phyloP scores from a whole-genome alignment of 2,797 vertebrate genomes.

The Pangasius mekongensis region DNA sequence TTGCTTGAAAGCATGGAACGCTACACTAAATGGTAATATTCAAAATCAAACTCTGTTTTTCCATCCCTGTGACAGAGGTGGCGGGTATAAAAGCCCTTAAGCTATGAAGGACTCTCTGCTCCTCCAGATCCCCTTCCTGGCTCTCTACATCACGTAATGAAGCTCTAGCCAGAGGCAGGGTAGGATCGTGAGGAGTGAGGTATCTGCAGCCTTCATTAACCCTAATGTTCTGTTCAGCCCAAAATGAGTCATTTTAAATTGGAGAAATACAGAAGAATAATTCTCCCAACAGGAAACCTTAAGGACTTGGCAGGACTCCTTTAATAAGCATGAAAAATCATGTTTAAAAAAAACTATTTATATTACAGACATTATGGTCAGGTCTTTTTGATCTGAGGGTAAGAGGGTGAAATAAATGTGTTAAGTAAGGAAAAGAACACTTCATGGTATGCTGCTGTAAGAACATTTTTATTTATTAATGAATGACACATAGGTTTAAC shows the following conservation, averaged over 20 bases:
- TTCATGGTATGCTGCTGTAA: background rate
- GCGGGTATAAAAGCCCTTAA: slow-evolving; percentile 35
- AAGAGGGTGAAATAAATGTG: background rate
- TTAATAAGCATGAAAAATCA: slow-evolving; percentile 1
- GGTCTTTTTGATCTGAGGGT: background rate
- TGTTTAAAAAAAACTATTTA: slow-evolving; percentile 17
- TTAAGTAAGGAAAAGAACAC: background rate
- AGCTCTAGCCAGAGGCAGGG: slow-evolving; percentile 50
- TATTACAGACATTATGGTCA: background rate
- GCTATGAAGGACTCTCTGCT: slow-evolving; percentile 42
- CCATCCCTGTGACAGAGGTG: slow-evolving; percentile 2
- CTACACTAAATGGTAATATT: slow-evolving; percentile 16
- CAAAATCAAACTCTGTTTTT: slow-evolving; percentile 5
- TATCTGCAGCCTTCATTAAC: slow-evolving; percentile 50
- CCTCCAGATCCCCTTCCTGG: slow-evolving; percentile 31
- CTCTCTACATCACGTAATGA: slow-evolving; percentile 46
- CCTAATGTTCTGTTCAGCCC: slow-evolving; percentile 24
- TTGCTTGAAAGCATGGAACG: slow-evolving; percentile 8
- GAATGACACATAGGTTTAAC: background rate
- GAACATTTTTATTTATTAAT: background rate
- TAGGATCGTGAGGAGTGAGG: slow-evolving; percentile 35
- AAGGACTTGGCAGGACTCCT: background rate
- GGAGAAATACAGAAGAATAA: slow-evolving; percentile 5
- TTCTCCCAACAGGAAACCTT: background rate
- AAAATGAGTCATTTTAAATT: slow-evolving; percentile 20